These are phyloP conservation scores for Aphidius ervi DNA, from an alignment of 1,140 invertebrate genomes.

Conservation along the genomic window DNA sequence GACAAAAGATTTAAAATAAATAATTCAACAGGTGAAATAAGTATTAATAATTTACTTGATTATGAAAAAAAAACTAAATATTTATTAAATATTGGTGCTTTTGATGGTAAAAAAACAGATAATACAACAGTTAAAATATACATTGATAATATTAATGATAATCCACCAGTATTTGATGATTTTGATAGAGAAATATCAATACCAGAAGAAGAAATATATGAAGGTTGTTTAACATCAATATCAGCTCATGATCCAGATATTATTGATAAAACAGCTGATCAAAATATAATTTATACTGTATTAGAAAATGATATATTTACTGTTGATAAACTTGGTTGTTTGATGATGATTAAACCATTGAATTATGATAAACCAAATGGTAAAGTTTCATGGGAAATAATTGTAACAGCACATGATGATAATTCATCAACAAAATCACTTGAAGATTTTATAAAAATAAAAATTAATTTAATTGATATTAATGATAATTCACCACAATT, in stretches of 20 bases:
- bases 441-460: slow-evolving; percentile 63
- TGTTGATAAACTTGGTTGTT: slow-evolving; percentile 71
- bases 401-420: slow-evolving; percentile 79
- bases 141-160: slow-evolving; percentile 80
- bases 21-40: slow-evolving; percentile 73
- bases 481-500: slow-evolving; percentile 88
- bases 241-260: slow-evolving; percentile 81
- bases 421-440: slow-evolving; percentile 62
- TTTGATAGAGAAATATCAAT: slow-evolving; percentile 66
- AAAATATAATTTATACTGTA: slow-evolving; percentile 73
- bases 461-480: slow-evolving; percentile 74
- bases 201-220: slow-evolving; percentile 62
- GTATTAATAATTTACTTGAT: slow-evolving; percentile 72
- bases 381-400: slow-evolving; percentile 65
- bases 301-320: slow-evolving; percentile 66
- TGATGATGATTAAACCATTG: slow-evolving; percentile 70
- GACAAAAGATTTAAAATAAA: slow-evolving; percentile 75
- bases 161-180: slow-evolving; percentile 69
- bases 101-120: slow-evolving; percentile 73
- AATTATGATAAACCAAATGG: slow-evolving; percentile 85
- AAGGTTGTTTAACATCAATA: slow-evolving; percentile 54
- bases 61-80: slow-evolving; percentile 81
- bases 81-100: slow-evolving; percentile 69
- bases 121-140: slow-evolving; percentile 71
- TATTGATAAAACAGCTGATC: slow-evolving; percentile 64